A percentile compares a stretch with the other conserved stretches of the same genome.
phyloP scores from a whole-genome alignment of 2,113 vertebrate genomes.

The Centrocercus urophasianus region DNA sequence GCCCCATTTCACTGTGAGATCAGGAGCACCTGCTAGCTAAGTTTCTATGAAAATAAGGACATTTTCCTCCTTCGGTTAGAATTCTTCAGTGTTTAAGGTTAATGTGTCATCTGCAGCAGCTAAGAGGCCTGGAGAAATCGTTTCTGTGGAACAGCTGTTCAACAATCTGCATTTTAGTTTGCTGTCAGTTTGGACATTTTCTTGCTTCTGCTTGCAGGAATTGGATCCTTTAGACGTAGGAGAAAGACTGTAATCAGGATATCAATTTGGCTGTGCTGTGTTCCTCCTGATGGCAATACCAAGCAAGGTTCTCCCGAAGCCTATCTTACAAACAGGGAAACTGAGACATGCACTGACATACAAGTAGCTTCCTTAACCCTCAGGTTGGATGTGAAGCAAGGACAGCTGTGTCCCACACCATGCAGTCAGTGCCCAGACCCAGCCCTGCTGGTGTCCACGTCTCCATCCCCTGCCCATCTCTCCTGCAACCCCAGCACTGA shows the following conservation, averaged over 20 bases:
- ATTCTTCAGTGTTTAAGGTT: conserved; percentile 2
- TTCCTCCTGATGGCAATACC: fast-evolving
- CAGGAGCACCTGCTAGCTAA: background rate
- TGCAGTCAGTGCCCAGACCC: background rate
- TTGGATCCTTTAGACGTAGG: background rate
- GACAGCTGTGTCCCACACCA: background rate
- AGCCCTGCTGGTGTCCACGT: background rate
- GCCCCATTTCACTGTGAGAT: background rate
- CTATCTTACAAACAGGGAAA: background rate
- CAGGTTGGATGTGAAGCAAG: background rate
- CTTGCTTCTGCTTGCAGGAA: background rate
- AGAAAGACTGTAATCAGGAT: too few relatives aligned
- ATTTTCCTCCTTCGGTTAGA: conserved; percentile 4
- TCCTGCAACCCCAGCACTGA: fast-evolving
- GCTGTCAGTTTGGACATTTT: background rate
- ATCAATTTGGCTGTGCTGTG: fast-evolving
- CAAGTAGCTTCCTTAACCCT: background rate
- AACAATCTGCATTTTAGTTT: background rate
- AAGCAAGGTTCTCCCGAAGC: background rate
- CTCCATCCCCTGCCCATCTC: background rate
- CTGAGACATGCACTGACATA: background rate
- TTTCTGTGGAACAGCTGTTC: conserved; percentile 31
- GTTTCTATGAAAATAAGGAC: background rate
- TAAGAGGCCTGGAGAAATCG: background rate
- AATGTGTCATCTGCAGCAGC: background rate